A percentile compares a stretch with the other conserved stretches of the same genome.
phyloP scores from a whole-genome alignment of 1,140 invertebrate species.

The Penaeus indicus region DNA sequence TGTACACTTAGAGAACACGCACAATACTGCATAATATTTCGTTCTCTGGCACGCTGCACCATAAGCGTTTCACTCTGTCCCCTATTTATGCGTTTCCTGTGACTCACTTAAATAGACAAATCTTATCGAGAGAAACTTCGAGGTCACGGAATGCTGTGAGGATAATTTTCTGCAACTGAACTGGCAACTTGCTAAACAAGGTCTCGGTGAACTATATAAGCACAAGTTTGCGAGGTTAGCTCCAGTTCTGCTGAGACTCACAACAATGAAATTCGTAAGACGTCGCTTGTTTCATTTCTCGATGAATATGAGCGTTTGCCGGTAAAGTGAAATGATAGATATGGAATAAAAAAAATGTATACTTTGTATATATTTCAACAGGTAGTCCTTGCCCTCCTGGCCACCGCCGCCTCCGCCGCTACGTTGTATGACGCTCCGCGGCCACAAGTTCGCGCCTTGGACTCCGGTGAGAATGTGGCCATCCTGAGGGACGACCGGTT shows the following conservation, averaged over 20 bases:
- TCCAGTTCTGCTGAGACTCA: neutral
- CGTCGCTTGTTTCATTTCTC: constrained; percentile 18
- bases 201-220: too few relatives aligned
- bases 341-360: too few relatives aligned
- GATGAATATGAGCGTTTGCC: neutral
- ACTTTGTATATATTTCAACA: neutral
- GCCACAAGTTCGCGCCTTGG: neutral
- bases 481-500: neutral
- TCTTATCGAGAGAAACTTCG: neutral
- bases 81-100: neutral
- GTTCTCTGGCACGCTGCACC: too few relatives aligned
- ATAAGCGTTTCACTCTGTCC: neutral
- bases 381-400: neutral
- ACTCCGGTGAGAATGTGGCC: neutral
- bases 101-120: neutral
- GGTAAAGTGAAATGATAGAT: too few relatives aligned
- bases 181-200: too few relatives aligned
- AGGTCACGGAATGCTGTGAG: neutral
- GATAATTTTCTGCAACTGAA: neutral
- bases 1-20: too few relatives aligned
- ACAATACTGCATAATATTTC: too few relatives aligned
- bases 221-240: neutral
- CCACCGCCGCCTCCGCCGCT: constrained; percentile 18
- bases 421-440: neutral
- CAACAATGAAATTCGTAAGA: neutral